Evolutionary conservation across 2,113 vertebrate genomes (phyloP).

Genomic region (Hippoglossus stenolepis): DNA sequence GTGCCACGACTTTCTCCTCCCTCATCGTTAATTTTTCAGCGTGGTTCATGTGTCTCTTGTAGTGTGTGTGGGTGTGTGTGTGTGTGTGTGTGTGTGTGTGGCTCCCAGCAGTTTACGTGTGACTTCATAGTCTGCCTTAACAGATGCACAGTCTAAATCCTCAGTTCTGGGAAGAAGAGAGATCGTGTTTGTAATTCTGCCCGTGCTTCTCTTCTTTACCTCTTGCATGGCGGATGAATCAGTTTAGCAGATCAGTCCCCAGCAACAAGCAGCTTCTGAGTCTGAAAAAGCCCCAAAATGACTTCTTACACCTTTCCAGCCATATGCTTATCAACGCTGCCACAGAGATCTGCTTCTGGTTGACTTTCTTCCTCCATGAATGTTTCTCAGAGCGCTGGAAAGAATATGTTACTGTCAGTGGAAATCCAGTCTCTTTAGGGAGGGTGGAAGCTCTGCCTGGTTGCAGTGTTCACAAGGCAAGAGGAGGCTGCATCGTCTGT

Average conservation of each 20-base stretch:
- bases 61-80: constrained; percentile 7
- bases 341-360: constrained; percentile 1
- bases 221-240: constrained; percentile 11
- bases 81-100: constrained; percentile 9
- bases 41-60: background rate
- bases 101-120: constrained; percentile 12
- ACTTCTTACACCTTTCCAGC: constrained; percentile 24
- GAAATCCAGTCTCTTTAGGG: background rate
- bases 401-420: constrained; percentile 14
- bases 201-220: constrained; percentile 7
- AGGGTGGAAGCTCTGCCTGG: no score
- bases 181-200: constrained; percentile 36
- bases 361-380: background rate
- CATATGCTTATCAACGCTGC: no score
- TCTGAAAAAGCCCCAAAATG: constrained; percentile 19
- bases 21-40: background rate
- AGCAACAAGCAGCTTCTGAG: no score
- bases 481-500: no score
- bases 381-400: background rate
- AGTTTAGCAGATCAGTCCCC: constrained; percentile 24
- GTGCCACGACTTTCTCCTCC: constrained; percentile 4
- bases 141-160: constrained; percentile 30
- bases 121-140: constrained; percentile 19
- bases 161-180: constrained; percentile 6
- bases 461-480: background rate